Base-by-base conservation (phyloP, 2,797 vertebrate species). In the Neoniphon sammara region DNA sequence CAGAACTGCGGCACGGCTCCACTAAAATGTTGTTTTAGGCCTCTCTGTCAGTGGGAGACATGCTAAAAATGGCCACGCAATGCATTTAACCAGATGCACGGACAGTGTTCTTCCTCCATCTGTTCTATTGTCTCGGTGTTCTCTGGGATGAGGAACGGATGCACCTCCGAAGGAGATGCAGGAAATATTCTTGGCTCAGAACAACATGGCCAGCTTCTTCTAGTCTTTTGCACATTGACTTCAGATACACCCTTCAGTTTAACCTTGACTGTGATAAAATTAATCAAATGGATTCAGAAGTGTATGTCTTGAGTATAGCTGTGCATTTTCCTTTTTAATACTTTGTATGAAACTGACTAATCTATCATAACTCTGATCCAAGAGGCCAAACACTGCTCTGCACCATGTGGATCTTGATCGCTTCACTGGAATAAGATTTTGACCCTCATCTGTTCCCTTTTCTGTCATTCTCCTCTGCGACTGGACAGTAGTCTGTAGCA, bases 81-180 rank as follows among this genome's bases (percentile, higher is more conserved):
- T 91, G 84, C 90, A 83, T 90, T 94, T 87, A 89, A 92, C 85
- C 93, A 94, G 93, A 94, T 93, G 93, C 90, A 85, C 77, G 81
- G 88, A 93, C 90, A 87, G 89, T 90, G 82, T 83, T 92, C 88
- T 94, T 94, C 94, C 93, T 93, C 90, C 93, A 93, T 92, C 92
- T 93, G 92, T 89, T 89, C 93, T 78, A 94, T 93, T 94, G 94
- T 93, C 88, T 93, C 71, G 4, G 85, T 77, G 88, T 91, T 94
- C 87, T 92, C 75, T 82, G 88, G 86, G 90, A 91, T 88, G 88
- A 93, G 85, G 72, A 92, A 87, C 92, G 93, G 93, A 95, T 93
- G 92, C 89, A 78, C 86, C 85, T 77, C 92, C 62, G 78, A 91
- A 91, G 87, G 90, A 92, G 91, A 91, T 75, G 89, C 90, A 94